phyloP scores from a whole-genome alignment of 2,888 invertebrate species.

The Chloroclysta siterata region DNA sequence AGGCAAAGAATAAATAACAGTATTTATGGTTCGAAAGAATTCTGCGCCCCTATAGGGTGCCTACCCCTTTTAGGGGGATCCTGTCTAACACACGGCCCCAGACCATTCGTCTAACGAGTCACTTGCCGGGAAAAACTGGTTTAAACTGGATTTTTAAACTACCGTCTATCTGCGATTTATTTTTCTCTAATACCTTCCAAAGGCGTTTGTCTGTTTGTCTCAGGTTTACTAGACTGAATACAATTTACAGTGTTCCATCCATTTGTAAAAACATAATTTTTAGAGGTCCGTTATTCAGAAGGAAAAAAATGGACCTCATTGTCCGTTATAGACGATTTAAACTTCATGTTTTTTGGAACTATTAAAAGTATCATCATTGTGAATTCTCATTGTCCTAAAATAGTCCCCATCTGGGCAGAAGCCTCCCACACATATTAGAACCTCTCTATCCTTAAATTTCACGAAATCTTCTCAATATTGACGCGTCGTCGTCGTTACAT shows the following conservation, averaged over 20 bases:
- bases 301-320: background rate
- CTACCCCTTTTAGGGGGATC: slow-evolving; percentile 42
- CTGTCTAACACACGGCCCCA: slow-evolving; percentile 67
- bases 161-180: slow-evolving; percentile 43
- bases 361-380: too few relatives aligned
- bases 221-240: slow-evolving; percentile 21
- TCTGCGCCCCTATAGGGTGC: slow-evolving; percentile 43
- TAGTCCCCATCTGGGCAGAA: too few relatives aligned
- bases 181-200: slow-evolving; percentile 40
- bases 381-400: too few relatives aligned
- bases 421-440: too few relatives aligned
- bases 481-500: too few relatives aligned
- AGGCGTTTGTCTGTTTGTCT: slow-evolving; percentile 34
- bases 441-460: too few relatives aligned
- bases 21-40: slow-evolving; percentile 33
- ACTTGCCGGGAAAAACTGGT: slow-evolving; percentile 54
- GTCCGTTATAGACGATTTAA: background rate
- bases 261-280: slow-evolving; percentile 18
- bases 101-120: slow-evolving; percentile 70
- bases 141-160: slow-evolving; percentile 59
- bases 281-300: background rate
- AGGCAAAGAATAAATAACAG: slow-evolving; percentile 42
- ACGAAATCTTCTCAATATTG: too few relatives aligned
- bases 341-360: too few relatives aligned
- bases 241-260: slow-evolving; percentile 16